Conservation (phyloP, 2,888 invertebrate genomes). For the Acanthopleura granulata region DNA sequence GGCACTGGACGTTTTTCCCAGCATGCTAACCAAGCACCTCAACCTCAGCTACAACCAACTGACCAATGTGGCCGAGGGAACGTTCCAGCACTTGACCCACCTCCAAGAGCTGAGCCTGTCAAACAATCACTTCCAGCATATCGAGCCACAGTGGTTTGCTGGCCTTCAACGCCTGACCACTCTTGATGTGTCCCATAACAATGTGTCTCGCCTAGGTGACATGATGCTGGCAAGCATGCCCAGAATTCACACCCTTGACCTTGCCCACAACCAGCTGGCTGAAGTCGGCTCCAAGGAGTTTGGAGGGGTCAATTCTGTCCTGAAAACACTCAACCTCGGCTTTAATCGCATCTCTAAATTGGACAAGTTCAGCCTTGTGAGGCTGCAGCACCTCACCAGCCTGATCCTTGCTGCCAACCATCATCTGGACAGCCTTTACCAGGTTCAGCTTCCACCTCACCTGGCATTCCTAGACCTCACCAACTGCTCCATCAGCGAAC, state of each 20-base stretch:
- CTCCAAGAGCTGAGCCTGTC: conserved; percentile 40
- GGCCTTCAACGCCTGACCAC: conserved; percentile 28
- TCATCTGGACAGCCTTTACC: conserved; percentile 27
- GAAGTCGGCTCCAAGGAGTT: neutral
- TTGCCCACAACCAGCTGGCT: neutral
- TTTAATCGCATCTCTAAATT: conserved; percentile 20
- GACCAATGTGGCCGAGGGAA: conserved; percentile 22
- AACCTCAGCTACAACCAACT: conserved; percentile 35
- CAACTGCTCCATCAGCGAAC: conserved; percentile 35
- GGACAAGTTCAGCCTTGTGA: conserved; percentile 30
- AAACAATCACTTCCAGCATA: conserved; percentile 35
- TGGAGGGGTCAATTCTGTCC: neutral
- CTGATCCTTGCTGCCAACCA: conserved; percentile 27
- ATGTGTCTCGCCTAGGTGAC: conserved; percentile 26
- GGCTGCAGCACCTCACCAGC: conserved; percentile 34
- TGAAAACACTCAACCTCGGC: conserved; percentile 18
- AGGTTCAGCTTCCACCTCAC: conserved; percentile 35
- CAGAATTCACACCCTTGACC: neutral
- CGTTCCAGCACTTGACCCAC: conserved; percentile 25
- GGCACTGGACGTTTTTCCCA: neutral
- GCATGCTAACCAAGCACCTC: conserved; percentile 20
- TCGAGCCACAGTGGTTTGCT: conserved; percentile 32
- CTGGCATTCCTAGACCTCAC: conserved; percentile 45
- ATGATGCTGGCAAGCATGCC: neutral
- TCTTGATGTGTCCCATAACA: conserved; percentile 45